Base-by-base conservation (phyloP, 2,113 vertebrate genomes). In the Labeo catla region DNA sequence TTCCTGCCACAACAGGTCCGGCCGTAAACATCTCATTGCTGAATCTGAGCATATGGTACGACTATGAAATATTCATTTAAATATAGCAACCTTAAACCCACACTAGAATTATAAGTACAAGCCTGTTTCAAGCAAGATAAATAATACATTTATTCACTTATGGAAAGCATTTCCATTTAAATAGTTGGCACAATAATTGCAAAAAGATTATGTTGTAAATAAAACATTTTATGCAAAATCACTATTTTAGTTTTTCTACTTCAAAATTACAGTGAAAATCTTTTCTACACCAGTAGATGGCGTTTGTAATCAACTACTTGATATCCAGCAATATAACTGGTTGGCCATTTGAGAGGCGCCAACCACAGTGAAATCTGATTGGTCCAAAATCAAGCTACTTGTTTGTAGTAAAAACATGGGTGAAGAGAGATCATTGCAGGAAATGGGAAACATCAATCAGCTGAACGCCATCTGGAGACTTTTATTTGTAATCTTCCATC, bases 1-100 rank as follows among this genome's bases (percentile, higher is more conserved):
- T 11, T 70, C 63, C 47, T 83, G 81, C 81, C 45, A 6, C 65
- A 12, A 70, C 81, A 83, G 47, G 63, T 83, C 65, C 21, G 57
- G 57, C 57, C 57, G 21, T 61, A 61, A n/a, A 61, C 57, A n/a
- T n/a, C 57, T n/a, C 57, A 8, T 66, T n/a, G 43, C 6, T 7
- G 19, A 66, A 81, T 61, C 54, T 12, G 23, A 83, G 63, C 1
- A n/a, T 34, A 52, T 7, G 10, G 8, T 7, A 3, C 8, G 61
- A 47, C 8, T 49, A 50, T n/a, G 3, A 34, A 52, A 76, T 21
- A 72, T 45, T 43, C 4, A 43, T 43, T 43, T 43, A 70, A 70
- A 70, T 19, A 72, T 2, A 72, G 8, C 68, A 72, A 39, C 3
- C 3, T n/a, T 3, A 36, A 68, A 68, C 28, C 34, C 63, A 66